Base-by-base conservation (phyloP, 2,888 invertebrate genomes). In the Ichneumon xanthorius region DNA sequence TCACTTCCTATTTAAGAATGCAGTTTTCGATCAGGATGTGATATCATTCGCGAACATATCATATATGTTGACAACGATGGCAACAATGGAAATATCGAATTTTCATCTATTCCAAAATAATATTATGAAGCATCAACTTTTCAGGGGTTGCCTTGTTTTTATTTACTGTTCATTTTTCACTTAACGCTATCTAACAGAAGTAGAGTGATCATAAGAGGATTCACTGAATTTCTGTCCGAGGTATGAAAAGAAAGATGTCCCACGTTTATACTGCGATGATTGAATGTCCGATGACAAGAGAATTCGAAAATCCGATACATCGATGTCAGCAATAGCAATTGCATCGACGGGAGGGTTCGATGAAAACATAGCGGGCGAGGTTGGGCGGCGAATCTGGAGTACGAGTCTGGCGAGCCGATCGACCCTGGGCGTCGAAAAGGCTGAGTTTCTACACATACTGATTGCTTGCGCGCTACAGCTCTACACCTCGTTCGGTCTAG, bases 361-460 rank as follows among this genome's bases (percentile, higher is more conserved):
- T 50, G 77, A 67, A 40, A 67, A 67, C n/a, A 65, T 50, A 50
- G 75, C 50, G 33, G 33, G 65, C 19, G 50, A 67, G 50, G 67
- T 37, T 53, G 67, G 53, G 53, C 37, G 67, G 67, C 55, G 55
- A 45, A 67, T 67, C 14, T 19, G 67, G 67, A 67, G 77, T 67
- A 65, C 67, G 67, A 77, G 67, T 37, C 77, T 7, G 16, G 55
- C 53, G 53, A 77, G 67, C 67, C 53, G 67, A 76, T 76, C 63
- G 63, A 33, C 22, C 65, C 67, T 40, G 53, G 45, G 22, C 77
- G 67, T 67, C 33, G 77, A 65, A 67, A 77, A 77, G 77, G 50
- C 63, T 63, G 65, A 63, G 76, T 76, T 76, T 76, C 75, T 76
- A 19, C 61, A 22, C 65, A 76, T 53, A 76, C 48, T 63, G 19